These are phyloP conservation scores for Geotrypetes seraphini DNA, from an alignment of 2,797 vertebrate species.

Conservation along the genomic window DNA sequence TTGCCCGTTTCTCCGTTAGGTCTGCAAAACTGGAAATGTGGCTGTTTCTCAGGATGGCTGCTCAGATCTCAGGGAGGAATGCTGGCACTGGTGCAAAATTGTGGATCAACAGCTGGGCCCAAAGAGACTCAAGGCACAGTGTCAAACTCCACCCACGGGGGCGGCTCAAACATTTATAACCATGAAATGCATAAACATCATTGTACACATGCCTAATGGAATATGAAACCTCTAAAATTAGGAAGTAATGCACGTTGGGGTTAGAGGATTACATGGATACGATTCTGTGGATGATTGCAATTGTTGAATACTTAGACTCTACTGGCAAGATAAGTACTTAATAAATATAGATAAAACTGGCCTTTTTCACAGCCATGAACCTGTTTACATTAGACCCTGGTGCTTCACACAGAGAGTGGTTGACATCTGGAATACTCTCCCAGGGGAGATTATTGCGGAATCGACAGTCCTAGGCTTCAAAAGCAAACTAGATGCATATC, in stretches of 20 bases:
- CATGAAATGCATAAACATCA: conserved; percentile 53
- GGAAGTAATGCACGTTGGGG: conserved; percentile 42
- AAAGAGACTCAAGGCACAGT: conserved; percentile 44
- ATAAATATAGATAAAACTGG: conserved; percentile 29
- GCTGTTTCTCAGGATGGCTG: conserved; percentile 5
- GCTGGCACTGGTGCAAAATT: conserved; percentile 33
- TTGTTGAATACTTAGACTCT: no score
- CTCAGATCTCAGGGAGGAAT: conserved; percentile 15
- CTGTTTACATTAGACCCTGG: conserved; percentile 17
- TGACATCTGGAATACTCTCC: no score
- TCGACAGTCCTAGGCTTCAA: no score
- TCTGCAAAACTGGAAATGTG: conserved; percentile 11
- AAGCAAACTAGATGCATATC: no score
- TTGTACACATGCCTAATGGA: conserved; percentile 51
- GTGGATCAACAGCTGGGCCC: conserved; percentile 44
- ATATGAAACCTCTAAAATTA: conserved; percentile 65
- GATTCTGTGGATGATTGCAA: conserved; percentile 23
- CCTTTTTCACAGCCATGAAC: conserved; percentile 25
- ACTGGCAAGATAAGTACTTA: conserved; percentile 29
- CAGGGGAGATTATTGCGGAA: no score
- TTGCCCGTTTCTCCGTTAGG: conserved; percentile 39
- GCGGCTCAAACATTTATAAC: conserved; percentile 58
- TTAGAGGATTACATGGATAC: conserved; percentile 29
- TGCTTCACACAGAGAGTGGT: no score
- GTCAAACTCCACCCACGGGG: conserved; percentile 59